A percentile compares a stretch with the other conserved stretches of the same genome.
Conservation (phyloP, 1,140 invertebrate genomes). For the Chironomus striatipennis region DNA sequence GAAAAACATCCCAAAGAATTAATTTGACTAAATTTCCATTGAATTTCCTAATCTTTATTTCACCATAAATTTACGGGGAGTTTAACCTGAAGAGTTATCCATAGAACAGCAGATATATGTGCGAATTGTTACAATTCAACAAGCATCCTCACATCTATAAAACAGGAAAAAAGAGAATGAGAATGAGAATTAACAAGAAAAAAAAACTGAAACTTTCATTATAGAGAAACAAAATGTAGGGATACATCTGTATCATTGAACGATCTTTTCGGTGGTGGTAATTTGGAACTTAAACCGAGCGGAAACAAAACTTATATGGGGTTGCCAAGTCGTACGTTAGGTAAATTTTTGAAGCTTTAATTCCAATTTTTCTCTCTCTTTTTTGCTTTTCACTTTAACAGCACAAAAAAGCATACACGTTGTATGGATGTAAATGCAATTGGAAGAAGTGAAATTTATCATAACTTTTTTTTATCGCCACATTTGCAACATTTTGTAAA, state of each 20-base stretch:
- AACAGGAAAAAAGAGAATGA: no score
- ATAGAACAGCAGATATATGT: background rate
- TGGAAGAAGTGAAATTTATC: no score
- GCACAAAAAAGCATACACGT: no score
- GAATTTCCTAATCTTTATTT: slow-evolving; percentile 44
- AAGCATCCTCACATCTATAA: no score
- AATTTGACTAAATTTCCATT: slow-evolving; percentile 40
- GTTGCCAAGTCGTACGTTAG: slow-evolving; percentile 46
- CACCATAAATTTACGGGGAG: slow-evolving; percentile 1
- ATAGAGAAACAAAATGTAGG: slow-evolving; percentile 46
- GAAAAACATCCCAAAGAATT: no score
- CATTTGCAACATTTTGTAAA: no score
- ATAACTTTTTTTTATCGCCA: no score
- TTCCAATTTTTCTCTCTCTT: background rate
- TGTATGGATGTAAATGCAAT: no score
- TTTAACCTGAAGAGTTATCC: background rate
- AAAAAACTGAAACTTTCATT: background rate
- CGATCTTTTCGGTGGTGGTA: slow-evolving; percentile 41
- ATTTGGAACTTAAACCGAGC: slow-evolving; percentile 49
- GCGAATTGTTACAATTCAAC: no score
- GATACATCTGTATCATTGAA: slow-evolving; percentile 47
- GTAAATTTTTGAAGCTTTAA: slow-evolving; percentile 35
- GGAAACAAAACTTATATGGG: slow-evolving; percentile 48
- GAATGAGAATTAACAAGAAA: no score
- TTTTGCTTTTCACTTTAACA: slow-evolving; percentile 22